Evolutionary conservation across 2,797 vertebrate species (phyloP).

Genomic region (Myotis findleyi): DNA sequence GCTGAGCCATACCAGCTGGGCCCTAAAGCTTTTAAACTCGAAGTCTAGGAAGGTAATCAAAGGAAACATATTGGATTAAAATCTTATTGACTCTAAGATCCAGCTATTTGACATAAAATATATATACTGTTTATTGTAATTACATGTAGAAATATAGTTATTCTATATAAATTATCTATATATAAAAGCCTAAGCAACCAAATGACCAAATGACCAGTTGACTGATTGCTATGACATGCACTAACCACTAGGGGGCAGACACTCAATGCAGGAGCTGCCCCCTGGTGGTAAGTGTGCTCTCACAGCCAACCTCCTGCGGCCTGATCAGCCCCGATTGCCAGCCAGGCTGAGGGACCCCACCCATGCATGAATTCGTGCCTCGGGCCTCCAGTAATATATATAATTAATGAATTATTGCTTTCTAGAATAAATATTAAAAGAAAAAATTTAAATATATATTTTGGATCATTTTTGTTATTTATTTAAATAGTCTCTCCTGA

Average conservation of each 20-base stretch:
- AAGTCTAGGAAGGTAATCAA: slow-evolving; percentile 25
- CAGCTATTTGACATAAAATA: slow-evolving; percentile 42
- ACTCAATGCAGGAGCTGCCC: too few species aligned
- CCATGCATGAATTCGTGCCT: too few species aligned
- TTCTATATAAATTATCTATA: neutral
- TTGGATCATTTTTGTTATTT: slow-evolving; percentile 41
- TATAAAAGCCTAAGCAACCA: too few species aligned
- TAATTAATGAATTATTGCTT: slow-evolving; percentile 51
- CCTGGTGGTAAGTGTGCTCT: too few species aligned
- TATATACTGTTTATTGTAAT: neutral
- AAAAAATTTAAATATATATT: neutral
- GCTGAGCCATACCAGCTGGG: too few species aligned
- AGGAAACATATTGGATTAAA: slow-evolving; percentile 6
- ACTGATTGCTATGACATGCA: too few species aligned
- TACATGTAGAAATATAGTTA: neutral
- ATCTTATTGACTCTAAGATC: neutral
- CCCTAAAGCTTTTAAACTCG: slow-evolving; percentile 1
- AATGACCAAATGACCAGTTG: too few species aligned
- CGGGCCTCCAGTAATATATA: neutral
- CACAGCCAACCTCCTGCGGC: too few species aligned
- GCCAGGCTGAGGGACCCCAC: too few species aligned
- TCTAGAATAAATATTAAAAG: slow-evolving; percentile 50
- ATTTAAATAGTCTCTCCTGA: slow-evolving; percentile 20
- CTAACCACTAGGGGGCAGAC: too few species aligned
- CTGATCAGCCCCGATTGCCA: too few species aligned